phyloP scores from a whole-genome alignment of 1,140 invertebrate genomes.

The Oryctes rhinoceros region DNA sequence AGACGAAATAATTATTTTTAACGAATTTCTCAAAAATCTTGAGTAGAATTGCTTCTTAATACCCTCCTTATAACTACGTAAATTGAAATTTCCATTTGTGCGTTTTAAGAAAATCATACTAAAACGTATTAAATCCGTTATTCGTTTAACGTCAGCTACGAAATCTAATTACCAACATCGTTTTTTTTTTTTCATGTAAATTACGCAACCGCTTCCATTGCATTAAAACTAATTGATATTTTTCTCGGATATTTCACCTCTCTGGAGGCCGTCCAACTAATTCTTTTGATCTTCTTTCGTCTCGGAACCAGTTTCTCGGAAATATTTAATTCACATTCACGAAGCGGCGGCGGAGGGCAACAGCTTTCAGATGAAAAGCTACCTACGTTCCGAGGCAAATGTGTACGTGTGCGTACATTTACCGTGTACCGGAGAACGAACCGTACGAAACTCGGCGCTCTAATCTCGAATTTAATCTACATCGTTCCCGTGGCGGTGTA shows the following conservation, averaged over 20 bases:
- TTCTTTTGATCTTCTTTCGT: conserved; percentile 2
- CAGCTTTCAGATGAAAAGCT: conserved; percentile 29
- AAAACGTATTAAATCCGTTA: no score
- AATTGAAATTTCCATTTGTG: no score
- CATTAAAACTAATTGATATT: conserved; percentile 19
- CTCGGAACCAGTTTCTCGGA: conserved; percentile 23
- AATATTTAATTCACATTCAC: conserved; percentile 35
- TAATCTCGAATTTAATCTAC: conserved; percentile 35
- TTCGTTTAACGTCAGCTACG: no score
- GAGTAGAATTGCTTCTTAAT: no score
- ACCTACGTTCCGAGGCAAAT: background rate
- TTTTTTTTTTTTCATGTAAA: no score
- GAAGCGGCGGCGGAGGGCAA: background rate
- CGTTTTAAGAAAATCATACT: no score
- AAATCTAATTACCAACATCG: no score
- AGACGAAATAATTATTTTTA: no score
- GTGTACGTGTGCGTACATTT: background rate
- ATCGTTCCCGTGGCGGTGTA: conserved; percentile 32
- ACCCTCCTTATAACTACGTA: no score
- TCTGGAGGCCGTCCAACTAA: background rate
- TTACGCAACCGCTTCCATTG: background rate
- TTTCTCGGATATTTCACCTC: conserved; percentile 11
- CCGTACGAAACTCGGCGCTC: background rate
- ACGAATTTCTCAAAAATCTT: no score
- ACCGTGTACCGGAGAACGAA: background rate